Base-by-base conservation (phyloP, 1,140 invertebrate species). In the Venustaconcha ellipsiformis region DNA sequence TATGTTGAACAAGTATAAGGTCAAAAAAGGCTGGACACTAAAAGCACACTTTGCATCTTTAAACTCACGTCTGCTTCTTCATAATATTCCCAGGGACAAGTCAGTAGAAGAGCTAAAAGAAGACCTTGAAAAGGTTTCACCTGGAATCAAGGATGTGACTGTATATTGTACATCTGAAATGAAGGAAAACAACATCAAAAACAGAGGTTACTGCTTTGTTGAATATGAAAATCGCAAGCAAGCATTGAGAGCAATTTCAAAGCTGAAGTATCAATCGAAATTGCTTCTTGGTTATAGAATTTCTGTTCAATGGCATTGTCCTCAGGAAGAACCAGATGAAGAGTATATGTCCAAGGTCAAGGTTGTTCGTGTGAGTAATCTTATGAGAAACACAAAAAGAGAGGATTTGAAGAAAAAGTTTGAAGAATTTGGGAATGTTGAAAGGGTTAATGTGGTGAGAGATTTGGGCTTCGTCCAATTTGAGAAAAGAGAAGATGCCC, bases 241-340 rank as follows among this genome's bases (percentile, higher is more conserved):
- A 1, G 95, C 95, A 3, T 94, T 94, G 0, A 94, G 95, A 92
- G 81, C 95, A 30, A 72, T 57, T 55, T 64, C 63, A 58, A 59
- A 62, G 12, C 14, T 77, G 4, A 48, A 68, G 48, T 57, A 60
- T 57, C 65, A 62, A n/a, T 58, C 60, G 60, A 20, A n/a, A n/a
- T 64, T 58, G 26, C 26, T 2, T 2, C 26, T 30, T 30, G 26
- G 58, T 60, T 78, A 70, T 30, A 30, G 2, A 30, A 3, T 30
- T 30, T 1, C 26, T 30, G 94, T 96, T 2, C 95, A 96, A 85
- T 96, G 95, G 95, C 95, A 95, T 0, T 94, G 95, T 86, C 95
- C 95, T 0, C 93, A 95, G 83, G 93, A 93, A 17, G 93, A 94
- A 30, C 91, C 94, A 1, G 93, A 94, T 76, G 92, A 94, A 55